Conservation (phyloP, 2,113 vertebrate genomes). For the Melozone crissalis region DNA sequence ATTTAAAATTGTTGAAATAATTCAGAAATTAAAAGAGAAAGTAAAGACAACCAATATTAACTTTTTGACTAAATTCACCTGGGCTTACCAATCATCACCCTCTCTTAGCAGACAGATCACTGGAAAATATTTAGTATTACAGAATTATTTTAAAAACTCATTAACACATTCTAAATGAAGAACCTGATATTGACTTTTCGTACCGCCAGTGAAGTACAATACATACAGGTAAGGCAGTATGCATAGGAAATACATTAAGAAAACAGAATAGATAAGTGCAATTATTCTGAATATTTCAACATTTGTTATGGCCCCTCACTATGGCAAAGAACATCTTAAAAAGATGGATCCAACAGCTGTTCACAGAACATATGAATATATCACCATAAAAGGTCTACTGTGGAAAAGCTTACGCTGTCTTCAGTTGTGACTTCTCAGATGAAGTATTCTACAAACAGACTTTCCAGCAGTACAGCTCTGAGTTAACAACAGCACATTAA, state of each 20-base stretch:
- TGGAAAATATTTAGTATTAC: neutral
- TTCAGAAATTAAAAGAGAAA: neutral
- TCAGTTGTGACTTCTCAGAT: neutral
- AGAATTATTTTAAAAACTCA: neutral
- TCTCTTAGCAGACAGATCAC: neutral
- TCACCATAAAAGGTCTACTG: neutral
- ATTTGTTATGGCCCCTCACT: neutral
- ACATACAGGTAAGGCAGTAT: conserved; percentile 14
- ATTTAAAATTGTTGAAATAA: neutral
- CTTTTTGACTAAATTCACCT: neutral
- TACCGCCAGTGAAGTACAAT: neutral
- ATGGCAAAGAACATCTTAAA: conserved; percentile 10
- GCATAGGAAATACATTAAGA: conserved; percentile 12
- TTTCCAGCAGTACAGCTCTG: neutral
- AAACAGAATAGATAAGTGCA: conserved; percentile 26
- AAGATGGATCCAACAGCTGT: conserved; percentile 10
- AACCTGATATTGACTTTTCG: neutral
- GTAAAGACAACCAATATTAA: neutral
- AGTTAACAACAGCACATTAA: neutral
- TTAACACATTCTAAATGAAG: neutral
- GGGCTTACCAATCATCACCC: neutral
- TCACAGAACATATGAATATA: conserved; percentile 35
- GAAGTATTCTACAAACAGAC: neutral
- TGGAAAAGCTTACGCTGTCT: neutral
- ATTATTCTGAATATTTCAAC: neutral